phyloP scores from a whole-genome alignment of 2,797 vertebrate genomes.

The Lemur catta region DNA sequence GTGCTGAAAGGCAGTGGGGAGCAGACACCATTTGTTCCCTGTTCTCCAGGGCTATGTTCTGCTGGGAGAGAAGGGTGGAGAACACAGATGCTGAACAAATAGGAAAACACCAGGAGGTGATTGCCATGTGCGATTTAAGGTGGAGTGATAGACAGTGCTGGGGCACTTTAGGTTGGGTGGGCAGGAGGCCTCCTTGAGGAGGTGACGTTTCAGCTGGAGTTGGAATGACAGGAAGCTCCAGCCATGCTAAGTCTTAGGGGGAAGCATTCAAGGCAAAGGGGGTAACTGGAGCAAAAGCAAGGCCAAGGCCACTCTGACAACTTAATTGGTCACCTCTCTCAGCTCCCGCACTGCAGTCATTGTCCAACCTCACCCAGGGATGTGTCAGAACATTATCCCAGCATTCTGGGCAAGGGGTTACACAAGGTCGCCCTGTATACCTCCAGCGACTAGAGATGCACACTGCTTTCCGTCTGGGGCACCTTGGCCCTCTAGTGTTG shows the following conservation, averaged over 20 bases:
- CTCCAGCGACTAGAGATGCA: not conserved
- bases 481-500: not conserved
- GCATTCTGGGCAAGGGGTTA: not conserved
- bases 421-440: fast-evolving
- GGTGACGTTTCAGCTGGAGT: not conserved
- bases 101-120: not conserved
- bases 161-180: not conserved
- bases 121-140: not conserved
- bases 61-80: not conserved
- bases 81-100: not conserved
- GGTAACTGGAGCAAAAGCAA: not conserved
- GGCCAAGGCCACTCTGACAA: not conserved
- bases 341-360: not conserved
- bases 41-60: not conserved
- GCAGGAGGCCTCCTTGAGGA: not conserved
- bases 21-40: not conserved
- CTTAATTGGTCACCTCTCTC: not conserved
- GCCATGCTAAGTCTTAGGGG: not conserved
- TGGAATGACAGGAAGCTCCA: not conserved
- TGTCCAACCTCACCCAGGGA: not conserved
- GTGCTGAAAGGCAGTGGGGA: not conserved
- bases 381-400: not conserved
- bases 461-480: not conserved
- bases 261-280: not conserved
- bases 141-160: not conserved